Evolutionary conservation across 2,888 invertebrate species (phyloP).

Genomic region (Eilema caniola): DNA sequence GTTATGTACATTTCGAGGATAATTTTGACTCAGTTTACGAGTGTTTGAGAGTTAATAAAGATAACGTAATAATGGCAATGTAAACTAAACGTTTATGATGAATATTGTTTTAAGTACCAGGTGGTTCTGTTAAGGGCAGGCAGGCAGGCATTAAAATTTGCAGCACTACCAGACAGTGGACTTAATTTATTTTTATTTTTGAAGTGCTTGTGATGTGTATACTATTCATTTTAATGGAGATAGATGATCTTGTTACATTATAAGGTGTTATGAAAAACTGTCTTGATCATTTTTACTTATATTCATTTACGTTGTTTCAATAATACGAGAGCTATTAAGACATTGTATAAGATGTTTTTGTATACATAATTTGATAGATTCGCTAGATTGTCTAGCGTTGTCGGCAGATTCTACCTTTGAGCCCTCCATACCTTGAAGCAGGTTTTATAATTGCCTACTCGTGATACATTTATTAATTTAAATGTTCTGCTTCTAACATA

Average conservation of each 20-base stretch:
- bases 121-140: conserved; percentile 46
- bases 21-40: conserved; percentile 68
- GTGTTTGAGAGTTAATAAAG: conserved; percentile 69
- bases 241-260: too few species aligned
- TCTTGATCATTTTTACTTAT: too few species aligned
- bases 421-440: neutral
- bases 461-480: neutral
- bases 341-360: too few species aligned
- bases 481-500: neutral
- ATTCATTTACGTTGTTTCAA: too few species aligned
- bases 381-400: neutral
- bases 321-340: too few species aligned
- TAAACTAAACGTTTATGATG: conserved; percentile 71
- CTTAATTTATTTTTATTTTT: too few species aligned
- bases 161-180: neutral
- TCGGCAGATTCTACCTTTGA: neutral
- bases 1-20: conserved; percentile 54
- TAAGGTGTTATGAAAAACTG: too few species aligned
- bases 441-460: neutral
- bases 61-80: conserved; percentile 64
- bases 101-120: conserved; percentile 56
- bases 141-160: neutral
- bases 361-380: neutral
- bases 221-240: too few species aligned
- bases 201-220: neutral